Evolutionary conservation across 2,797 vertebrate genomes (phyloP), one percentile per base, ranked within the genome.

Genomic region (Harpagifer antarcticus): DNA sequence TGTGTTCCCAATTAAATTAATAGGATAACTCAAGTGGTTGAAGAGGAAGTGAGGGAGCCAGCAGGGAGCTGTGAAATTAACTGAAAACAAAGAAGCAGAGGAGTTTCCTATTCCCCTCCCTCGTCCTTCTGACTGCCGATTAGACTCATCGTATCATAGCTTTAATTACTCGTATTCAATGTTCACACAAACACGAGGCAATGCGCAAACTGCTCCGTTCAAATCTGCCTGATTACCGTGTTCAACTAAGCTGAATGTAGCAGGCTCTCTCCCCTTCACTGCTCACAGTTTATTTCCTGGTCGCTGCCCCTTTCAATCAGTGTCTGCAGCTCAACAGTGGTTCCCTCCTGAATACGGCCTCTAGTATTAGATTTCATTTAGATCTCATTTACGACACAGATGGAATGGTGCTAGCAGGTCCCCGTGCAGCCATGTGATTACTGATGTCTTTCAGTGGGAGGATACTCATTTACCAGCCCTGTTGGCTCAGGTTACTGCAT

Each of bases 321-420:
- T 63, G 86, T 89, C 88, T 77, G 31, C 75, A 60, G 85, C 86
- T 81, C 79, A 82, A 82, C 88, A 67, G 69, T 82, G 76, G 60
- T 59, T 85, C 85, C 86, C 88, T 61, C 59, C 81, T 86, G 83
- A 86, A 90, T 89, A 82, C 60, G 45, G 82, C 78, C 64, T 77
- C 79, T 62, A 62, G 78, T 87, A 83, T 92, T 89, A 88, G 76
- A 89, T 92, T 91, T 83, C 86, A 90, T 87, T 91, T 90, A 86
- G 82, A 86, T 85, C 87, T 91, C 83, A 91, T 90, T 91, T 91
- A 77, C 85, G 74, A 79, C 87, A 55, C 85, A 89, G 84, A 88
- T 88, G 87, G 88, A 88, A 78, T 23, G 84, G 79, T 53, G 82
- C 83, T 23, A 75, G 88, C 80, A 59, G 81, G 82, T 89, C 87